phyloP scores from a whole-genome alignment of 2,888 invertebrate species.

The Gandaritis pyraliata region DNA sequence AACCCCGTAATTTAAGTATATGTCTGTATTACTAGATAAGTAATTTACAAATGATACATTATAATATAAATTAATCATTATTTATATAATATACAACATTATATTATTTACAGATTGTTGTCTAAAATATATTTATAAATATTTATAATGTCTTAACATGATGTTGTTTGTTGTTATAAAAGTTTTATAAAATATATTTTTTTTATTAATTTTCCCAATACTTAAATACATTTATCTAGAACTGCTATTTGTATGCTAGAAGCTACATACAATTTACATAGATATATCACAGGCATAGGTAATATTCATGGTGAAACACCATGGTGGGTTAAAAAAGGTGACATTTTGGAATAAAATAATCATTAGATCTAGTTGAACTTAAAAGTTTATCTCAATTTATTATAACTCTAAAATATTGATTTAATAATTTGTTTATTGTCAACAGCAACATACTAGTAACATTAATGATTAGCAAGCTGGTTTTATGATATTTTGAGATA shows the following conservation, averaged over 20 bases:
- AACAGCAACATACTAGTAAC: too few species aligned
- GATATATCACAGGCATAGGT: too few species aligned
- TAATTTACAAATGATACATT: neutral
- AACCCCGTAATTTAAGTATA: conserved; percentile 3
- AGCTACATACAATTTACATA: neutral
- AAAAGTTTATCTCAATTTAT: too few species aligned
- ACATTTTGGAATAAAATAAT: too few species aligned
- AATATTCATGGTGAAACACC: too few species aligned
- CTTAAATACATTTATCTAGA: neutral
- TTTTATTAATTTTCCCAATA: conserved; percentile 2
- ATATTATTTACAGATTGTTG: conserved; percentile 25
- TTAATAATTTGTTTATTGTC: too few species aligned
- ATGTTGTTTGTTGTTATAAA: conserved; percentile 54
- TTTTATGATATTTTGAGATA: too few species aligned
- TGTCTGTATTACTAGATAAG: neutral
- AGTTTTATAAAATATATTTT: conserved; percentile 32
- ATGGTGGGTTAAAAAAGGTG: too few species aligned
- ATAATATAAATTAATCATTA: too few species aligned
- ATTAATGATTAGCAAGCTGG: too few species aligned
- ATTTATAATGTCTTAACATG: conserved; percentile 26
- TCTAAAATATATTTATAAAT: conserved; percentile 22
- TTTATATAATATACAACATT: neutral
- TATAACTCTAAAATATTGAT: too few species aligned
- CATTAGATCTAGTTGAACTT: too few species aligned
- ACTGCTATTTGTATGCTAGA: neutral